Evolutionary conservation across 2,797 vertebrate species (phyloP), one percentile per base, ranked within the genome.

Genomic region (Brachyalestes nurse): DNA sequence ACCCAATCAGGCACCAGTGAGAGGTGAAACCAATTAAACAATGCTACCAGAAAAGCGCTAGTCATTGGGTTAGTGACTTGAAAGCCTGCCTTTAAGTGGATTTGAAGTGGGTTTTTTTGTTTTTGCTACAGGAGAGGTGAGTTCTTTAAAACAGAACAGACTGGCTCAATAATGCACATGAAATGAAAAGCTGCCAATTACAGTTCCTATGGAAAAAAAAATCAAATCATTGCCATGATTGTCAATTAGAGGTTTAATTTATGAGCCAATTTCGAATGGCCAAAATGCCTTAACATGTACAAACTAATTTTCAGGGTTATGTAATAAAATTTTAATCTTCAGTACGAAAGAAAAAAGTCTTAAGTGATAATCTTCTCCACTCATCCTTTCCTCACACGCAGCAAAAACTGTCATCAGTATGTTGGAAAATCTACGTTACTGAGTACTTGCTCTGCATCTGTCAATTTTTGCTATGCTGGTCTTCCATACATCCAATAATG

Each of bases 11-110:
- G 88, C 85, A 86, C 90, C 90, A 90, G 89, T 71, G 87, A 91
- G 92, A 91, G 91, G 88, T 93, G 91, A 91, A 93, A 92, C 91
- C 92, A 94, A 94, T 94, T 92, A 93, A 92, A 90, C 84, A 85
- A 82, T 77, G 85, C 87, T 91, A 89, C 87, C 86, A 85, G 86
- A 88, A 88, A 88, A 88, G 79, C 75, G 85, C 87, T 85, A 87
- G 89, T 87, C 82, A 61, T 75, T 78, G 88, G 87, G 82, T 87
- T 82, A 87, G 79, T 84, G 88, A 91, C 76, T 90, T 81, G 72
- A 84, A 81, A 84, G 77, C 49, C 16, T 79, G 42, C 66, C 84
- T 77, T 19, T 84, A 81, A 87, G 69, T 79, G 78, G 74, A 76
- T 82, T 66, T 80, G 79, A 85, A 78, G 75, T 78, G 34, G 28